Percentiles rank a stretch among this genome's conserved stretches.
phyloP scores from a whole-genome alignment of 2,888 invertebrate genomes.

The Caradrina clavipalpis region DNA sequence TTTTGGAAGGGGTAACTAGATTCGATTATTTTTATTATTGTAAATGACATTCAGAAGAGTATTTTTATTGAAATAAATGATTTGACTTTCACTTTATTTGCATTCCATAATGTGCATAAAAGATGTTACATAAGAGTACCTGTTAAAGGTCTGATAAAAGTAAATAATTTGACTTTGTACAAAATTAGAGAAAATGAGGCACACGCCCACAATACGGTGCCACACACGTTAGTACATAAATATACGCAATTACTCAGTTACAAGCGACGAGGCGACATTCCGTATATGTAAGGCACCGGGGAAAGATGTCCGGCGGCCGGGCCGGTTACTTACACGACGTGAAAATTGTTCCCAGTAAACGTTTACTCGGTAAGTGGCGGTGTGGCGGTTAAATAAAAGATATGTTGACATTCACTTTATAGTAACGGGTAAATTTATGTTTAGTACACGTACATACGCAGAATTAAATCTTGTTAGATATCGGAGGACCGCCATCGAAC shows the following conservation, averaged over 20 bases:
- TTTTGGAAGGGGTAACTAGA: no score
- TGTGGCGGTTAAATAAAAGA: conserved; percentile 34
- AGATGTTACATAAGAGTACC: no score
- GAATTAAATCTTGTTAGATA: no score
- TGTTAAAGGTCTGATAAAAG: no score
- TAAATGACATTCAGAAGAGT: no score
- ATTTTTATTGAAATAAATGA: no score
- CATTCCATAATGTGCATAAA: no score
- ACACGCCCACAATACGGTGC: conserved; percentile 14
- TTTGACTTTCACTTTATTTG: no score
- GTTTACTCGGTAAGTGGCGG: conserved; percentile 38
- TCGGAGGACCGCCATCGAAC: no score
- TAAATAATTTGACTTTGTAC: neutral
- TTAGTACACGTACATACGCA: no score
- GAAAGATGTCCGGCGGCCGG: conserved; percentile 64
- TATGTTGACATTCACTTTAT: neutral
- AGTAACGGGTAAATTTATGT: neutral
- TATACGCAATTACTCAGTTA: conserved; percentile 66
- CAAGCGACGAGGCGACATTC: conserved; percentile 68
- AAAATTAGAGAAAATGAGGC: neutral
- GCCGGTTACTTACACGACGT: conserved; percentile 66
- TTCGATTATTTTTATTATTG: no score
- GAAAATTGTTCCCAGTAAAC: conserved; percentile 79
- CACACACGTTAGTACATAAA: conserved; percentile 50
- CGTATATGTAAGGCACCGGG: conserved; percentile 69